Conservation (phyloP, 2,888 invertebrate genomes). For the Ceraclea dissimilis region DNA sequence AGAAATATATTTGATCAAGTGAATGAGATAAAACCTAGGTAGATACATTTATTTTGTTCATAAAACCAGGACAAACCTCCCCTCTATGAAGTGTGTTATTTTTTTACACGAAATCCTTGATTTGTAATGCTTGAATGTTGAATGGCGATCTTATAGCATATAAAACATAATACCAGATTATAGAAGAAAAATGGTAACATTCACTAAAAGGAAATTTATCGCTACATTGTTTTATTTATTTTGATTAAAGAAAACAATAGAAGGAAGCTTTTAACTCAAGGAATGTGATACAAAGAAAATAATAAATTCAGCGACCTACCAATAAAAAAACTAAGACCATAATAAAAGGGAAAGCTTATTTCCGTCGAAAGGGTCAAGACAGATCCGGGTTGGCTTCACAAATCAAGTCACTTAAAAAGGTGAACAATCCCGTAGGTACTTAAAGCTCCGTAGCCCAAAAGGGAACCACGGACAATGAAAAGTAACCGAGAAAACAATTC, state of each 20-base stretch:
- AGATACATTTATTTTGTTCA: too few species aligned
- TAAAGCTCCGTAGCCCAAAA: background rate
- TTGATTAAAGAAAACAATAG: background rate
- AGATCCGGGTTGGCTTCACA: slow-evolving; percentile 13
- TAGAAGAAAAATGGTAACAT: too few species aligned
- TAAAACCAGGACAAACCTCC: too few species aligned
- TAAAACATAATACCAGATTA: too few species aligned
- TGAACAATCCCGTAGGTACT: background rate
- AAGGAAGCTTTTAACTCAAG: background rate
- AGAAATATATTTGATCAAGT: too few species aligned
- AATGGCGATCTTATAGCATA: too few species aligned
- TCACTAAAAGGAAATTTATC: background rate
- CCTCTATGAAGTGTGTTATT: too few species aligned
- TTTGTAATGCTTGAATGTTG: too few species aligned
- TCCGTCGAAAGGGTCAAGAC: slow-evolving; percentile 17
- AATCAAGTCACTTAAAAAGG: slow-evolving; percentile 19
- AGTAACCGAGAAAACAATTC: background rate
- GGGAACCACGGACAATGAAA: background rate
- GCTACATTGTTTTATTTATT: background rate
- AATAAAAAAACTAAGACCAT: slow-evolving; percentile 12
- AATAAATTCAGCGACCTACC: background rate
- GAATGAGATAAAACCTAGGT: too few species aligned
- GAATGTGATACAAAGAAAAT: slow-evolving; percentile 1
- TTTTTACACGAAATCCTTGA: too few species aligned
- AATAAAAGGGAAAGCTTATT: slow-evolving; percentile 17